Conservation (phyloP, 2,797 vertebrate genomes). For the Gobio occitaniae region DNA sequence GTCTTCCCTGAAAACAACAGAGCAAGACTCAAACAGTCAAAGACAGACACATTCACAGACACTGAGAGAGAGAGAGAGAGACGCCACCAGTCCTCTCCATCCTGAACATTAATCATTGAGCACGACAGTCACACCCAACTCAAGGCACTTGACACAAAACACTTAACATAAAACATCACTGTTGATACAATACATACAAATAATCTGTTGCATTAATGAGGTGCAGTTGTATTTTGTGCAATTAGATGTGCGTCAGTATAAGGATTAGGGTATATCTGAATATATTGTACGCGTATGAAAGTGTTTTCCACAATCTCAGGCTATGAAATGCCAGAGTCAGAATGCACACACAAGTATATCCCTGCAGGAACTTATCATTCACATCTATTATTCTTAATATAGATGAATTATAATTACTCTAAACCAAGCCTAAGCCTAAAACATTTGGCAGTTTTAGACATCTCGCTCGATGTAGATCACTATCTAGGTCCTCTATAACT, state of each 20-base stretch:
- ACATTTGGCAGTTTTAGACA: neutral
- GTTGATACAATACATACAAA: neutral
- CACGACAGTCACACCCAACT: neutral
- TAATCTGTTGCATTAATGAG: neutral
- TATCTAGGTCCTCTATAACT: neutral
- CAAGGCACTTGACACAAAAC: neutral
- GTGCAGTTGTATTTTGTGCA: slow-evolving; percentile 9
- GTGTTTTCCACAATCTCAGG: slow-evolving; percentile 35
- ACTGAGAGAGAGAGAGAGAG: slow-evolving; percentile 13
- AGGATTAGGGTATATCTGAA: neutral
- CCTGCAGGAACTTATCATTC: neutral
- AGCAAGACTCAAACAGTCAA: slow-evolving; percentile 52
- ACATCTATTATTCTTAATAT: slow-evolving; percentile 6
- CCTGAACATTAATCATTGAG: slow-evolving; percentile 15
- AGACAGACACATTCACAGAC: slow-evolving; percentile 48
- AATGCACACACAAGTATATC: slow-evolving; percentile 8
- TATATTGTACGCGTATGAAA: slow-evolving; percentile 17
- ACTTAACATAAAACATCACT: slow-evolving; percentile 7
- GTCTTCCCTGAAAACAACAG: slow-evolving; percentile 75
- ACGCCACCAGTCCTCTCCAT: slow-evolving; percentile 1
- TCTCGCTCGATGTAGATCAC: neutral
- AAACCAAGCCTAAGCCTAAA: slow-evolving; percentile 15
- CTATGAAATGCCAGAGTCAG: slow-evolving; percentile 19
- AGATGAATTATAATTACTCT: neutral
- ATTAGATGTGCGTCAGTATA: neutral